phyloP scores from a whole-genome alignment of 2,113 vertebrate species.

The Paradisaea rubra region DNA sequence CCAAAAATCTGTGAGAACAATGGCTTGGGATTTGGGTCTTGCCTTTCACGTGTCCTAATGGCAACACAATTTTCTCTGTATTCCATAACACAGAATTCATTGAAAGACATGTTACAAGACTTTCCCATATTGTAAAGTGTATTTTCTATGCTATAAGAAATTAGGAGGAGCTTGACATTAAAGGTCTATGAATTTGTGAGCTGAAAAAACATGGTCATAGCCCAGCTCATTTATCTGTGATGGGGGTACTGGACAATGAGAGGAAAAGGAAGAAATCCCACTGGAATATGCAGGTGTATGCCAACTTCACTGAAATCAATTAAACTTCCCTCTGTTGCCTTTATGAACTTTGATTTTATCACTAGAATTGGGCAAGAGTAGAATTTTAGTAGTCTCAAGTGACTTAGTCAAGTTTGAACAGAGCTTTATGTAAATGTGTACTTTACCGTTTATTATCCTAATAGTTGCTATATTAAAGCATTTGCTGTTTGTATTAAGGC shows the following conservation, averaged over 20 bases:
- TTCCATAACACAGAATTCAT: background rate
- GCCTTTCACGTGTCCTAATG: background rate
- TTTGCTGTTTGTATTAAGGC: background rate
- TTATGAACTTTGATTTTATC: conserved; percentile 11
- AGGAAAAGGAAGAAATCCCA: background rate
- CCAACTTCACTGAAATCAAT: background rate
- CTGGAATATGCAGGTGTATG: background rate
- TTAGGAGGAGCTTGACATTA: background rate
- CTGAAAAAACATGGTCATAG: background rate
- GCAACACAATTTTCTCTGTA: background rate
- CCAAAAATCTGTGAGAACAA: background rate
- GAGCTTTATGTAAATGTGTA: background rate
- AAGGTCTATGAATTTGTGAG: background rate
- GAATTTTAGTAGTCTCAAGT: background rate
- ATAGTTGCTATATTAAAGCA: background rate
- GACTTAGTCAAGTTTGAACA: background rate
- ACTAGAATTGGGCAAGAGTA: background rate
- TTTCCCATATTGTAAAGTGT: background rate
- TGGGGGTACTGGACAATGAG: background rate
- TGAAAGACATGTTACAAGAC: background rate
- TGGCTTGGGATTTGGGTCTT: background rate
- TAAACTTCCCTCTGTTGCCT: background rate
- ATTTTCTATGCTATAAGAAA: background rate
- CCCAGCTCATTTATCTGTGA: background rate
- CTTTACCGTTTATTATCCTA: background rate